Evolutionary conservation across 2,888 invertebrate genomes (phyloP).

Genomic region (Deilephila porcellus): DNA sequence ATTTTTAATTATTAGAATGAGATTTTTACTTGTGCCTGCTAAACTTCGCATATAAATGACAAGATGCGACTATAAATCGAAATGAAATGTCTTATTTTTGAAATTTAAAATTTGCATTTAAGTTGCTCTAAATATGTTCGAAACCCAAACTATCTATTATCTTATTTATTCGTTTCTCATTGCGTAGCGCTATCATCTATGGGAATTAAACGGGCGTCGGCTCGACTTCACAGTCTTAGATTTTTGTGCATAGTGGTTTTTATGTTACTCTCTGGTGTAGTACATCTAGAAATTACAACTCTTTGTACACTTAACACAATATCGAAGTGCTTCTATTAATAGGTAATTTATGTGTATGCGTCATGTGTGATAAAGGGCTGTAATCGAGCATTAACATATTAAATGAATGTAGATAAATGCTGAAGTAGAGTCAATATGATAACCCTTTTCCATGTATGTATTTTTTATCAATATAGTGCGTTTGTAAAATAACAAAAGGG

Average conservation of each 20-base stretch:
- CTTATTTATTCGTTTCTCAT: not conserved
- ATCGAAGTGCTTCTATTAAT: not conserved
- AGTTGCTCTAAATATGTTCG: too few relatives aligned
- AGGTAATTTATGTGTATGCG: not conserved
- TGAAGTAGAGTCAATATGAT: not conserved
- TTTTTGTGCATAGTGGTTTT: not conserved
- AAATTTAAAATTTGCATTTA: too few relatives aligned
- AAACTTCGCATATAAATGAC: too few relatives aligned
- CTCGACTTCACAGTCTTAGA: too few relatives aligned
- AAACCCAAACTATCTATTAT: not conserved
- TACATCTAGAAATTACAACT: not conserved
- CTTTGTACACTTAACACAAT: not conserved
- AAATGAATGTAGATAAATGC: not conserved
- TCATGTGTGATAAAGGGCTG: conserved; percentile 7
- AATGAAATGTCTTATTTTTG: too few relatives aligned
- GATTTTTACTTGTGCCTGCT: too few relatives aligned
- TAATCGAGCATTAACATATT: not conserved
- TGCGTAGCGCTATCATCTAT: not conserved
- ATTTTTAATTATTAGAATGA: too few relatives aligned
- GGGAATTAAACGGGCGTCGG: too few relatives aligned
- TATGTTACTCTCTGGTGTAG: not conserved
- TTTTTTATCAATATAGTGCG: not conserved
- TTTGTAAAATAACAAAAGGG: not conserved
- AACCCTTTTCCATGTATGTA: not conserved
- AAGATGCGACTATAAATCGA: too few relatives aligned